A percentile compares a stretch with the other conserved stretches of the same genome.
phyloP scores from a whole-genome alignment of 2,797 vertebrate species.

The Hafferia zeledoni region DNA sequence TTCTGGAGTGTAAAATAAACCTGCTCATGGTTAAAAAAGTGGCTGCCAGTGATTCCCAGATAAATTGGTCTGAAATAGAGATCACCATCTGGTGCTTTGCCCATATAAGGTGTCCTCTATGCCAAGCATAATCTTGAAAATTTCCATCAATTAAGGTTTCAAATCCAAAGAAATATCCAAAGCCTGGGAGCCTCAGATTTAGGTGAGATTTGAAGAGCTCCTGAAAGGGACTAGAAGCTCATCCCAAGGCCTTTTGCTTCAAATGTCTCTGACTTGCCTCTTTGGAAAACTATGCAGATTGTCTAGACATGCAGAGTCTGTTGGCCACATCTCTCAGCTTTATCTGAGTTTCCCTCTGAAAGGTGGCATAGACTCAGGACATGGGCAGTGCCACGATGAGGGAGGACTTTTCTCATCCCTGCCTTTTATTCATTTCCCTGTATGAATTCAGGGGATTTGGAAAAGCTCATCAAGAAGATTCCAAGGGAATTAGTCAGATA shows the following conservation, averaged over 20 bases:
- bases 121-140: not conserved
- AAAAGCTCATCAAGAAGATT: not conserved
- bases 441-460: not conserved
- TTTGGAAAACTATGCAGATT: slow-evolving; percentile 30
- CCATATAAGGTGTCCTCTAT: not conserved
- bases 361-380: not conserved
- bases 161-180: not conserved
- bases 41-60: not conserved
- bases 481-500: not conserved
- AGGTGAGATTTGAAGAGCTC: slow-evolving; percentile 28
- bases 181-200: not conserved
- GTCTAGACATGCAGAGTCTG: slow-evolving; percentile 8
- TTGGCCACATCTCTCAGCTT: not conserved
- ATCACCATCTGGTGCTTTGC: slow-evolving; percentile 8
- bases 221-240: slow-evolving; percentile 6
- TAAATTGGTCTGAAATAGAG: not conserved
- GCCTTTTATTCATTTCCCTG: not conserved
- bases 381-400: not conserved
- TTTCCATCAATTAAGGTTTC: not conserved
- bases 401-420: slow-evolving; percentile 1
- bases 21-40: not conserved
- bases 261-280: not conserved
- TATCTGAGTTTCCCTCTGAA: not conserved
- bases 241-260: not conserved
- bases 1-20: not conserved